Base-by-base conservation (phyloP, 2,888 invertebrate species). In the Himalopsyche anomala region DNA sequence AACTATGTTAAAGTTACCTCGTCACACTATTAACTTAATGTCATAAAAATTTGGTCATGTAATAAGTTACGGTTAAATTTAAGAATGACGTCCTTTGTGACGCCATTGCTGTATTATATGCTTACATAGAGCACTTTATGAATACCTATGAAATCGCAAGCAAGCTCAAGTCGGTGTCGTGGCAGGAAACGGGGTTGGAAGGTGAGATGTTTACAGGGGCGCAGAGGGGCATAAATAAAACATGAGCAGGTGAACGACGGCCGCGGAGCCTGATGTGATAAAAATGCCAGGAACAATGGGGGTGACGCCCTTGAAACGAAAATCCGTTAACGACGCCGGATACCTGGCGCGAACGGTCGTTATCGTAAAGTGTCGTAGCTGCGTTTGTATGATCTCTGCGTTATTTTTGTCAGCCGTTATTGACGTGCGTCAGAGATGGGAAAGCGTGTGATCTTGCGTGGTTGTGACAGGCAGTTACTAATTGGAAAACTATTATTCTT, bases 141-240 rank as follows among this genome's bases (percentile, higher is more conserved):
- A 28, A 74, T 74, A 74, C 74, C 36, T 36, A 74, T 36, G 74
- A 74, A 74, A 74, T 74, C 74, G 36, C 74, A 74, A 15, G 74
- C 36, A 36, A 36, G 74, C 74, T 74, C 74, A 38, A 74, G 74
- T 36, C 36, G 36, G 74, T 74, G 74, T 74, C 74, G 74, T 6
- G 36, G 28, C 51, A 51, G 80, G 51, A 80, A 51, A 28, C 45
- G 45, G 36, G 45, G 80, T 9, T 42, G 11, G 80, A 74, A 85
- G 85, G 83, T 85, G 85, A 85, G 85, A 62, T 85, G 83, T 85
- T 85, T 85, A 85, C 84, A 84, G 79, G 84, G 51, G 45, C 45
- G 45, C 19, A 56, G 74, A 56, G 8, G 74, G 54, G 80, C 11
- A 86, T 86, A 86, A 86, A 86, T 86, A 86, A 86, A 74, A 83